A percentile compares a stretch with the other conserved stretches of the same genome.
phyloP scores from a whole-genome alignment of 2,888 invertebrate species.

The Tridacna gigas region DNA sequence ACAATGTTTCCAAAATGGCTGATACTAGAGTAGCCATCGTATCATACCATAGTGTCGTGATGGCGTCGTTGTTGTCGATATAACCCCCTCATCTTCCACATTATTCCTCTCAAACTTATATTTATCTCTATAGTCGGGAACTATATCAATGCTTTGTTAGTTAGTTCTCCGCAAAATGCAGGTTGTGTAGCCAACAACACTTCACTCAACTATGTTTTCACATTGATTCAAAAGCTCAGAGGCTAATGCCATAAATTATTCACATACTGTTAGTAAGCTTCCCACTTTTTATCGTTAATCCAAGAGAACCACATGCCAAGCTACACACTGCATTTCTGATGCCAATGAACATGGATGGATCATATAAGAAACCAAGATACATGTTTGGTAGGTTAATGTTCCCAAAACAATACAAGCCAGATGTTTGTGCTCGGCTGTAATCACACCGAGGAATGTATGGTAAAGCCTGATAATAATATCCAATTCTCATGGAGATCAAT shows the following conservation, averaged over 20 bases:
- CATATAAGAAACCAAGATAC: slow-evolving; percentile 12
- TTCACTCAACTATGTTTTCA: slow-evolving; percentile 8
- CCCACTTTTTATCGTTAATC: slow-evolving; percentile 70
- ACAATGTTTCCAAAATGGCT: slow-evolving; percentile 82
- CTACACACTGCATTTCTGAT: slow-evolving; percentile 22
- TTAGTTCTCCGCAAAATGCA: not conserved
- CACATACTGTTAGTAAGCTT: slow-evolving; percentile 67
- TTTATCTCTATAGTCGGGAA: not conserved
- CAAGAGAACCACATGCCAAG: slow-evolving; percentile 44
- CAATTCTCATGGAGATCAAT: slow-evolving; percentile 64
- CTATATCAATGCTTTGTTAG: not conserved
- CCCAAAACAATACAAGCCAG: slow-evolving; percentile 27
- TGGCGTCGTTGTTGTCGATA: not conserved
- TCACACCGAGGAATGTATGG: slow-evolving; percentile 48
- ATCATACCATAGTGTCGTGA: slow-evolving; percentile 25
- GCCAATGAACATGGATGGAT: slow-evolving; percentile 8
- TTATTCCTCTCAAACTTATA: not conserved
- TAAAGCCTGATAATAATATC: slow-evolving; percentile 65
- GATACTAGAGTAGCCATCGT: slow-evolving; percentile 79
- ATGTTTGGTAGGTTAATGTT: slow-evolving; percentile 20
- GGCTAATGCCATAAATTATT: slow-evolving; percentile 73
- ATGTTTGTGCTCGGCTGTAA: slow-evolving; percentile 25
- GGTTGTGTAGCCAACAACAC: not conserved
- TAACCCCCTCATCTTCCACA: slow-evolving; percentile 1
- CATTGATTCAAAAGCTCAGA: slow-evolving; percentile 12